Evolutionary conservation across 2,797 vertebrate species (phyloP).

Genomic region (Acipenser oxyrinchus): DNA sequence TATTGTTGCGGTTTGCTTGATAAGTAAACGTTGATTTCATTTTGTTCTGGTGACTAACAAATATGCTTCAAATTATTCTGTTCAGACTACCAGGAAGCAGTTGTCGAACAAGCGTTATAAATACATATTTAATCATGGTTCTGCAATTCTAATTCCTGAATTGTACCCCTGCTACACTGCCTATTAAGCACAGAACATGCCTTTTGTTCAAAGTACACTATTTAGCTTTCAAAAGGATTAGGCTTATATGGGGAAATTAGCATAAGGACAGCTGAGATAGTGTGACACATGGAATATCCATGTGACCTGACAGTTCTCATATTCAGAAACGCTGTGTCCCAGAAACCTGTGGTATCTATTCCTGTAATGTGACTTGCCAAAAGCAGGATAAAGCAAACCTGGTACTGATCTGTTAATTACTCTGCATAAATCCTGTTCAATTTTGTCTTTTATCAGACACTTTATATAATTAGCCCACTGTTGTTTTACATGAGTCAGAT

Average conservation of each 20-base stretch:
- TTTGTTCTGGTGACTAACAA: constrained; percentile 33
- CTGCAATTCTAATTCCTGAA: constrained; percentile 22
- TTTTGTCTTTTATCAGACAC: background rate
- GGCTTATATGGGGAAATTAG: constrained; percentile 50
- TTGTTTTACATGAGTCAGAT: too few relatives aligned
- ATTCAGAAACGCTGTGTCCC: constrained; percentile 36
- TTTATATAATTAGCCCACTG: too few relatives aligned
- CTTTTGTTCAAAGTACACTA: constrained; percentile 40
- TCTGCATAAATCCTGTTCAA: constrained; percentile 28
- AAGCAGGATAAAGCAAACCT: constrained; percentile 46
- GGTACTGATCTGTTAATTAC: constrained; percentile 52
- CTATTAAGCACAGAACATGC: constrained; percentile 19
- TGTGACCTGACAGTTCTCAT: constrained; percentile 28
- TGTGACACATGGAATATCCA: constrained; percentile 52
- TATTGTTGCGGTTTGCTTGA: too few relatives aligned
- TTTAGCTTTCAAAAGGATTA: constrained; percentile 48
- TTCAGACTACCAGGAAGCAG: constrained; percentile 19
- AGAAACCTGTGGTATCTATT: constrained; percentile 23
- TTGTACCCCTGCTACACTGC: constrained; percentile 41
- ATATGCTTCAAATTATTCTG: constrained; percentile 6
- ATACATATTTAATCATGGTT: constrained; percentile 22
- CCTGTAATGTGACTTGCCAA: background rate
- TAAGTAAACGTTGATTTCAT: constrained; percentile 21
- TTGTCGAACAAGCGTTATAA: constrained; percentile 35
- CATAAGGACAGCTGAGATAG: constrained; percentile 48